Percentiles rank a stretch among this genome's conserved stretches.
Evolutionary conservation across 2,797 vertebrate species (phyloP).

Genomic region (Pogoniulus pusillus): DNA sequence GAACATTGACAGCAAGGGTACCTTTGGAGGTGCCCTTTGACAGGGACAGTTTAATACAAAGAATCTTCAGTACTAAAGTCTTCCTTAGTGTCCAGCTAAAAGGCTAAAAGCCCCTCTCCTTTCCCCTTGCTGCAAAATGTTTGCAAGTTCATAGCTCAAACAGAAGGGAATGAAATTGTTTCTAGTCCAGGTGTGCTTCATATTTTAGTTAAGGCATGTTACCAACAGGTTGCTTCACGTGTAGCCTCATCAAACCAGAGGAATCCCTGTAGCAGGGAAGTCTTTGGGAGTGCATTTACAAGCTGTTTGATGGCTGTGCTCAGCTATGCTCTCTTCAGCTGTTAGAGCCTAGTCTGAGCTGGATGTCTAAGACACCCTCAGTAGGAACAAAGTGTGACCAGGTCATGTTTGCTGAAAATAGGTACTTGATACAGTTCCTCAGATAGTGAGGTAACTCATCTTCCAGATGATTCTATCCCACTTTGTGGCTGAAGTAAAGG

Average conservation of each 20-base stretch:
- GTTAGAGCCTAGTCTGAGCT: neutral
- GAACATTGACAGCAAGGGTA: neutral
- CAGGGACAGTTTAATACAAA: neutral
- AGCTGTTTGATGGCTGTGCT: neutral
- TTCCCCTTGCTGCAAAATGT: fast-evolving
- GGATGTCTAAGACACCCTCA: neutral
- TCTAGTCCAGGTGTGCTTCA: neutral
- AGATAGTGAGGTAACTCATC: neutral
- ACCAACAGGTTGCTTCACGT: neutral
- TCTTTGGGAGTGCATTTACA: neutral
- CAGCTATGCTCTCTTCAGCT: neutral
- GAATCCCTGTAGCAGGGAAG: neutral
- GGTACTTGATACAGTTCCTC: neutral
- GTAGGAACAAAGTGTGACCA: neutral
- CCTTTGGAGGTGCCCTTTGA: neutral
- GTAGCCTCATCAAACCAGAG: neutral
- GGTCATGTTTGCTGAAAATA: neutral
- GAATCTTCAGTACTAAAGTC: neutral
- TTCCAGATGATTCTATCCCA: neutral
- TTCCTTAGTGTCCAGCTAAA: neutral
- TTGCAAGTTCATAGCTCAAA: neutral
- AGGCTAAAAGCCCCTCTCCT: neutral
- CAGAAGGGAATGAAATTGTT: neutral
- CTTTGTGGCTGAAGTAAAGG: neutral
- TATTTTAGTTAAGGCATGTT: neutral